Base-by-base conservation (phyloP, 2,888 invertebrate genomes). In the Quadriops clusia region DNA sequence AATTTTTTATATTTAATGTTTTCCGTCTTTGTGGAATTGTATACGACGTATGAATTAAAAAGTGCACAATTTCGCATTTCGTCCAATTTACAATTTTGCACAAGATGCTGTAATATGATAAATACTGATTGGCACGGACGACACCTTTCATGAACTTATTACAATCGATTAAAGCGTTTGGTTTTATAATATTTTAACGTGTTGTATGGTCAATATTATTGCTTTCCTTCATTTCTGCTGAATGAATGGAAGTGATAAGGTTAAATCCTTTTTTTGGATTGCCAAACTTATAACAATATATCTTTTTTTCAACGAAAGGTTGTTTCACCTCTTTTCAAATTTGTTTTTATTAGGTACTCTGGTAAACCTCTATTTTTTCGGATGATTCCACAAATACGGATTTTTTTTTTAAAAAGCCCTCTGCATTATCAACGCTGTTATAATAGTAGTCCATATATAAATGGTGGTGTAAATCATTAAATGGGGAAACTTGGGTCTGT, bases 111-210 rank as follows among this genome's bases (percentile, higher is more conserved):
- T 38, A 40, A 18, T 42, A 40, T 9, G 33, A 39, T 6, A 39
- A 16, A 32, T 33, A 42, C 27, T 42, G 38, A 33, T 42, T 39
- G 15, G 42, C 42, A 6, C 37, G 31, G 30, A 40, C 38, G 12
- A 40, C 35, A 10, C 41, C 39, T 17, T 40, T 41, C 41, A 39
- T 43, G 27, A 30, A 41, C 33, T 37, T 26, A 32, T 45, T 45
- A 8, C 44, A 43, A 16, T 41, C 40, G 7, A 36, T 33, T 17
- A 42, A 29, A 22, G 32, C 5, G 13, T 34, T 22, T 8, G 39
- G 40, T 34, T 45, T 45, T 27, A 5, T n/a, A 29, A 31, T 32
- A 7, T 23, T 7, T 32, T 35, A 13, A 25, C 30, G 24, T 15
- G 33, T 36, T 4, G 9, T 23, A 17, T 23, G 18, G 18, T 36